Evolutionary conservation across 2,113 vertebrate species (phyloP), one percentile per base, ranked within the genome.

Genomic region (Chinchilla lanigera): DNA sequence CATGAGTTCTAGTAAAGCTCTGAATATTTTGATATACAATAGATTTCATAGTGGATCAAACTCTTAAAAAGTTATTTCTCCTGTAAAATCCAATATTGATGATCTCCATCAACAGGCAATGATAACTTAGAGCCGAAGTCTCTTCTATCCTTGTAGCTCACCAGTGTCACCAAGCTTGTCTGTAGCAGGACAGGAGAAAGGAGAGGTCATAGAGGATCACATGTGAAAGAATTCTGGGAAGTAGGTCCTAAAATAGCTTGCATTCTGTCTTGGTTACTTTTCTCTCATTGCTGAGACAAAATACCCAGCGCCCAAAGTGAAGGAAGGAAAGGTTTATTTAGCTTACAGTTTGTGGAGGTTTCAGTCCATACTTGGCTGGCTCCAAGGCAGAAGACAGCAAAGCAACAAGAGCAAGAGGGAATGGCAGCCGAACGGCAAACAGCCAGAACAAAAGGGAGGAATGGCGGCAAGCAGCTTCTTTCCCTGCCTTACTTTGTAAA

Each of bases 1-100:
- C 63, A 94, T 77, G 17, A 75, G 7, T 95, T 69, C 73, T 10
- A 82, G 20, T 71, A 90, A 83, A 86, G 24, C 61, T 89, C 69
- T 85, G 30, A 75, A 87, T 63, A 17, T 86, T 80, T 63, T 80
- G 30, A 28, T 75, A 71, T 65, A 83, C 90, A 92, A 69, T 38
- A 81, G n/a, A 87, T 28, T 14, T 33, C 28, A 26, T 65, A 75
- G n/a, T 95, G 83, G 33, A 90, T 92, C 84, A 89, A 86, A 93
- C 47, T 75, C n/a, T 47, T 19, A 33, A 65, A 86, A 95, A 65
- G 38, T 77, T 22, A 52, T 90, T 94, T 89, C n/a, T 86, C 20
- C 60, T 80, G 1, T 78, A 52, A 93, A 84, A 16, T 50, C 33
- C 6, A 3, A 9, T 52, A n/a, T 22, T 65, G 56, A 50, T 82